These are phyloP conservation scores for Epistrophella euchroma DNA, from an alignment of 2,888 invertebrate genomes.

Conservation along the genomic window DNA sequence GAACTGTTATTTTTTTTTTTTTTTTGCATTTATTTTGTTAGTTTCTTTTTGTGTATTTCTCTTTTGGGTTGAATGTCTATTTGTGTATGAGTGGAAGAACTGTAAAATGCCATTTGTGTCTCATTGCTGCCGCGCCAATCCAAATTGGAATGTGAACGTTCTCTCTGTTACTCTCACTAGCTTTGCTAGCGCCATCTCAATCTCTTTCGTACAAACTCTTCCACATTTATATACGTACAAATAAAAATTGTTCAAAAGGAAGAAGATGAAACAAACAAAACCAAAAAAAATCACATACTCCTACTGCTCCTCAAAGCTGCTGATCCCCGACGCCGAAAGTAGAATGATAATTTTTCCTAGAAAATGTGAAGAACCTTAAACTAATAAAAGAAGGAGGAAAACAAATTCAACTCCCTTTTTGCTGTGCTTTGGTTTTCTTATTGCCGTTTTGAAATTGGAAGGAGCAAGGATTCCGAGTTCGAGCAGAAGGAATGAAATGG, in stretches of 20 bases:
- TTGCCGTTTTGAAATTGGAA: conserved; percentile 21
- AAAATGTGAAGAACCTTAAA: conserved; percentile 60
- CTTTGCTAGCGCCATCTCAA: conserved; percentile 41
- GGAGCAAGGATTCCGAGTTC: conserved; percentile 47
- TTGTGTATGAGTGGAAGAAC: conserved; percentile 76
- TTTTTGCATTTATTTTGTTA: conserved; percentile 36
- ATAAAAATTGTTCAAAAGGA: conserved; percentile 72
- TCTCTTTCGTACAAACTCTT: conserved; percentile 67
- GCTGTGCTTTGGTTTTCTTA: background rate
- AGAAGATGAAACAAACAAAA: conserved; percentile 46
- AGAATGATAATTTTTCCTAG: conserved; percentile 73
- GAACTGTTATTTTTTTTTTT: conserved; percentile 52
- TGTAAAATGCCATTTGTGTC: conserved; percentile 75
- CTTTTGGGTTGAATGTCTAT: conserved; percentile 67
- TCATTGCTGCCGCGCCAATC: conserved; percentile 75
- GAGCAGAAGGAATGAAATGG: conserved; percentile 65
- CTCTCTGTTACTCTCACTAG: conserved; percentile 52
- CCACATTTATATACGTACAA: conserved; percentile 71
- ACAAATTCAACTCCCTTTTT: conserved; percentile 33
- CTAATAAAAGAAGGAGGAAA: conserved; percentile 69
- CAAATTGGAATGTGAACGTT: conserved; percentile 69
- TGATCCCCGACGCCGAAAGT: conserved; percentile 14
- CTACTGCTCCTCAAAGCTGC: background rate
- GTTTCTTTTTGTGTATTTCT: conserved; percentile 62
- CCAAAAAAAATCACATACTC: conserved; percentile 13